Conservation (phyloP, 2,888 invertebrate species). For the Tupiocoris notatus region DNA sequence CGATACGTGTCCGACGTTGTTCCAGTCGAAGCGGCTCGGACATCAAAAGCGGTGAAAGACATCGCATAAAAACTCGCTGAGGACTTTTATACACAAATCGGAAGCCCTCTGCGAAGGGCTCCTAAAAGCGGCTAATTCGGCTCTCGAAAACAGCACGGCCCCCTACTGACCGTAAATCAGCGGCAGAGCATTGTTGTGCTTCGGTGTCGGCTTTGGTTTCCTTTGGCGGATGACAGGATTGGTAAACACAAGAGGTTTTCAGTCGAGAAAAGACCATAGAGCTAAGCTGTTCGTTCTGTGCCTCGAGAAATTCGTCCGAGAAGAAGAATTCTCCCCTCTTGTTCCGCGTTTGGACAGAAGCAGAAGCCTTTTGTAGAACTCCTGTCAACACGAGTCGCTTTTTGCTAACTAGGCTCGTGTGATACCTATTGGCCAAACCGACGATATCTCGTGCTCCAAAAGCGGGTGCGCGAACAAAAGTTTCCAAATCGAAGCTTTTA, state of each 20-base stretch:
- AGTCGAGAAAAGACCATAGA: constrained; percentile 12
- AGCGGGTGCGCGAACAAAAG: no score
- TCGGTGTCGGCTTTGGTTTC: neutral
- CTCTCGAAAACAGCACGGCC: constrained; percentile 34
- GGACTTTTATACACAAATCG: constrained; percentile 40
- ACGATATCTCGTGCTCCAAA: no score
- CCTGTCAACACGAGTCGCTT: constrained; percentile 16
- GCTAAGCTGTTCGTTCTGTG: constrained; percentile 1
- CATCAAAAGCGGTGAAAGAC: constrained; percentile 14
- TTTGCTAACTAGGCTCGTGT: no score
- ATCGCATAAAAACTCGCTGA: constrained; percentile 33
- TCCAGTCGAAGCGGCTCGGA: constrained; percentile 3
- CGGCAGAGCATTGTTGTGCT: constrained; percentile 12
- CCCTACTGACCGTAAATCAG: constrained; percentile 25
- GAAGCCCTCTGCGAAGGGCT: constrained; percentile 18
- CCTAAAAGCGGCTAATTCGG: constrained; percentile 40
- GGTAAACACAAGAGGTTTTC: constrained; percentile 18
- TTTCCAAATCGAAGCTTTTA: no score
- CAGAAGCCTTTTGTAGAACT: constrained; percentile 18
- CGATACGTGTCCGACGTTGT: neutral
- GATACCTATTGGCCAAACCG: no score
- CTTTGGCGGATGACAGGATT: constrained; percentile 17
- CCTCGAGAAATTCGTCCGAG: constrained; percentile 17
- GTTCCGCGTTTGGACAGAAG: constrained; percentile 23
- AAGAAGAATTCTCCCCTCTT: constrained; percentile 17